Percentiles rank a stretch among this genome's conserved stretches.
phyloP scores from a whole-genome alignment of 2,888 invertebrate species.

The Ephialtes manifestator region DNA sequence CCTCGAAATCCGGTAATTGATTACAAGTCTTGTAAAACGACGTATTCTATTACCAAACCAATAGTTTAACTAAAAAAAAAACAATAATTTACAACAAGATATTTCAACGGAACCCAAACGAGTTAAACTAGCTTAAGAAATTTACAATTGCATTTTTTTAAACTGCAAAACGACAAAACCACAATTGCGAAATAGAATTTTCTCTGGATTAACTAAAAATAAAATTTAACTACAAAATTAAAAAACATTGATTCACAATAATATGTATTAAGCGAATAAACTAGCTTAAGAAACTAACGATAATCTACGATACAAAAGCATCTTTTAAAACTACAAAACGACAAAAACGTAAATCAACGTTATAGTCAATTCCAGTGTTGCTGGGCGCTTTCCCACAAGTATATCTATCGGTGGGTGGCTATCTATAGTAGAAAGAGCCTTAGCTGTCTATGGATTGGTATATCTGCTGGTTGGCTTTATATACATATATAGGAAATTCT shows the following conservation, averaged over 20 bases:
- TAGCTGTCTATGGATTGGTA: conserved; percentile 30
- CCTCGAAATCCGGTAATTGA: not conserved
- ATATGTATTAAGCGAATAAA: not conserved
- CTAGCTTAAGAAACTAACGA: not conserved
- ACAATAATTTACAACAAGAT: not conserved
- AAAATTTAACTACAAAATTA: not conserved
- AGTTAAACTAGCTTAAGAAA: not conserved
- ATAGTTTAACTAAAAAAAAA: not conserved
- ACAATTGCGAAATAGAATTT: no score
- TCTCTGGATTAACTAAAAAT: no score
- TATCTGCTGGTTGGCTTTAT: not conserved
- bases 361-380: not conserved
- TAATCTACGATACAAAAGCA: no score
- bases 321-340: not conserved
- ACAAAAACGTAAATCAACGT: not conserved
- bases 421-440: conserved; percentile 1
- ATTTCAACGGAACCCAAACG: not conserved
- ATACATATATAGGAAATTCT: conserved; percentile 14
- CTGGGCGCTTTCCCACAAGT: conserved; percentile 3
- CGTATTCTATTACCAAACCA: no score
- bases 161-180: not conserved
- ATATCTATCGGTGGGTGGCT: not conserved
- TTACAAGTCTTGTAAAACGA: not conserved
- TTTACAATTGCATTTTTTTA: not conserved
- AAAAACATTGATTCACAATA: not conserved